Evolutionary conservation across 1,140 invertebrate genomes (phyloP).

Genomic region (Polyergus mexicanus): DNA sequence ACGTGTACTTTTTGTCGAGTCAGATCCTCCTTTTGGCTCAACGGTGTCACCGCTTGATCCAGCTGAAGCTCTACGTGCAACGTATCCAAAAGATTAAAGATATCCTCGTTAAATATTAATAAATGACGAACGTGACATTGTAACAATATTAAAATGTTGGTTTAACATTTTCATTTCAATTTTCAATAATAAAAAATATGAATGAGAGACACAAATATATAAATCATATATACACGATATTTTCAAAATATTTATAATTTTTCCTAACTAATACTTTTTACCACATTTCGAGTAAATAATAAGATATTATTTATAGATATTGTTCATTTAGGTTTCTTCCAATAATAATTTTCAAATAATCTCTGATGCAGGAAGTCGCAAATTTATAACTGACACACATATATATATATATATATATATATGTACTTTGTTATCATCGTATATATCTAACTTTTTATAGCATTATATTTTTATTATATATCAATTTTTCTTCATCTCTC

Average conservation of each 20-base stretch:
- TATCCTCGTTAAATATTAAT: not conserved
- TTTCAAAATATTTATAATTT: not conserved
- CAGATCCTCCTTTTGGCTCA: conserved; percentile 31
- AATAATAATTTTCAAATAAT: not conserved
- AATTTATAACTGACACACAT: not conserved
- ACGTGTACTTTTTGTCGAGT: conserved; percentile 87
- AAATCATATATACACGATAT: not conserved
- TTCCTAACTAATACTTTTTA: not conserved
- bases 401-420: too few relatives aligned
- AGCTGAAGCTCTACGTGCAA: conserved; percentile 70
- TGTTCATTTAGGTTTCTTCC: not conserved
- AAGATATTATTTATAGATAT: not conserved
- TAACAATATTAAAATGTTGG: not conserved
- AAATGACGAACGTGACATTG: too few relatives aligned
- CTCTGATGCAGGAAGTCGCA: not conserved
- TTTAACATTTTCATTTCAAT: not conserved
- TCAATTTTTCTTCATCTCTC: not conserved
- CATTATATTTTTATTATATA: conserved; percentile 18
- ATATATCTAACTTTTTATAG: not conserved
- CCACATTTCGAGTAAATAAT: not conserved
- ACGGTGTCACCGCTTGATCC: conserved; percentile 50
- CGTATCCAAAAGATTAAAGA: not conserved
- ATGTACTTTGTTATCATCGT: too few relatives aligned
- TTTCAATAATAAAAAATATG: not conserved
- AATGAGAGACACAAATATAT: not conserved